Base-by-base conservation (phyloP, 2,797 vertebrate species). In the Argya squamiceps region DNA sequence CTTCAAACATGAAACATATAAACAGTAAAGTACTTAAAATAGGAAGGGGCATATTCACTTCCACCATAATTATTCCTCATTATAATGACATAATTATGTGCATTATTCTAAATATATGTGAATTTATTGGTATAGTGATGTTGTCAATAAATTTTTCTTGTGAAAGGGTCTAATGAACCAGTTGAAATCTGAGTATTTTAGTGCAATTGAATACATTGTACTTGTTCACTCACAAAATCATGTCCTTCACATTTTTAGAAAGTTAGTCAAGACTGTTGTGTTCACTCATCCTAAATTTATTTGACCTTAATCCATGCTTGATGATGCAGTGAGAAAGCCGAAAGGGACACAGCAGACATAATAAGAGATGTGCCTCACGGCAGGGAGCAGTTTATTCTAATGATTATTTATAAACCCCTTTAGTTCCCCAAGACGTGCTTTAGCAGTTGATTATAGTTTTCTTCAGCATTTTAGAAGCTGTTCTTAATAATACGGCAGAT, bases 301-400 rank as follows among this genome's bases (percentile, higher is more conserved):
- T 83, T 96, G 92, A 97, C 95, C 94, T 94, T 94, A 96, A 97
- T 96, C 81, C 82, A 59, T 85, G 87, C 64, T 89, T 95, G 90
- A 85, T 77, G 88, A 94, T 96, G 81, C 91, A 93, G 90, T 78
- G 75, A 94, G 73, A 82, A 94, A 92, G 92, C 92, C 71, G 1
- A 79, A 85, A 96, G 94, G 88, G 93, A 92, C 82, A 64, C 1
- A 74, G 64, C 60, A 96, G 88, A 79, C 86, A 85, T 92, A 89
- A 75, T 58, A 97, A 92, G 91, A 83, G 88, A 92, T 90, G 84
- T 85, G 84, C 88, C 93, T 92, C 68, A 74, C 3, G 17, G 83
- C 90, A 97, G 71, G 86, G 68, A 96, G 68, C 53, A 94, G 69
- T 95, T 94, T 91, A 85, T 90, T 90, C 64, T 84, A 91, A 92